Base-by-base conservation (phyloP, 2,797 vertebrate genomes). In the Otus scops region DNA sequence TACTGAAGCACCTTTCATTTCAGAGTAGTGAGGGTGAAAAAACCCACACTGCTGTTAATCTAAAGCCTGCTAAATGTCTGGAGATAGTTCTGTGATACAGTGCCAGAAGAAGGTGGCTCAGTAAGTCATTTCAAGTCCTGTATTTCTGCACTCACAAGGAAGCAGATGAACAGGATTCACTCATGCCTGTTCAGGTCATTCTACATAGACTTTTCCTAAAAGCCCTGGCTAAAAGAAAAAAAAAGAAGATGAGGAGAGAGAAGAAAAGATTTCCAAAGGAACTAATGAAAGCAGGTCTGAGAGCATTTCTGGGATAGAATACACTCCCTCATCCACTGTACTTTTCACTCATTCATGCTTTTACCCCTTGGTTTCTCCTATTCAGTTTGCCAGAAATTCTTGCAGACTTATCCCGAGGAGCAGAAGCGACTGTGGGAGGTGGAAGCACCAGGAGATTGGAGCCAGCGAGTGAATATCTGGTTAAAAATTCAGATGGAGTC, bases 391-490 rank as follows among this genome's bases (percentile, higher is more conserved):
- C 98, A 96, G 96, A 98, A 94, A 85, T 99, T 99, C 97, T 98
- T 99, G 89, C 95, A 94, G 85, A 93, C 95, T 89, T 95, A 97
- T 19, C 92, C 98, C 0, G 97, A 98, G 41, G 96, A 99, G 73
- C 98, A 96, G 81, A 98, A 98, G 12, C 98, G 98, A 47, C 97
- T 99, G 63, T 99, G 99, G 95, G 99, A 99, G 96, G 99, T 99
- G 89, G 98, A 99, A 92, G 97, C 98, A 79, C 99, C 99, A 0
- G 99, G 99, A 41, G 97, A 97, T 28, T 99, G 99, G 99, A 96
- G 94, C 89, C 99, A 99, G 88, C 94, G 99, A 19, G 50, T 92
- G 77, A 99, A 98, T 96, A 98, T 99, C 97, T 99, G 99, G 99
- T 97, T 99, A 39, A 98, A 97, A 94, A 97, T 99, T 94, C 98